Evolutionary conservation across 2,888 invertebrate genomes (phyloP), one percentile per base, ranked within the genome.

Genomic region (Diabrotica balteata): DNA sequence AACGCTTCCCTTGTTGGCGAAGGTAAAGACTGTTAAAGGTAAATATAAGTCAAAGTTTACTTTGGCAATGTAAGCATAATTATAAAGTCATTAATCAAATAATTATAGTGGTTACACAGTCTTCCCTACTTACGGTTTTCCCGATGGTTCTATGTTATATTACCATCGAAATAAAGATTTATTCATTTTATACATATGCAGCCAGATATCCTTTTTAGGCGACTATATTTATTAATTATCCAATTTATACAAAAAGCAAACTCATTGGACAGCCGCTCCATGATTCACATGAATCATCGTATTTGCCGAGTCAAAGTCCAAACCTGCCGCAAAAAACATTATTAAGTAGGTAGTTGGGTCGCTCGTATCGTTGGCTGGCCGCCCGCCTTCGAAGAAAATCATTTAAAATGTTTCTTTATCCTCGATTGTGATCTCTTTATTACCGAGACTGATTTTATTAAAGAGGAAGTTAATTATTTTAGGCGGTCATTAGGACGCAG

Each of bases 351-450:
- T 55, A 45, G 55, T 55, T 45, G 8, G 47, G 10, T 47, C 55
- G 42, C 11, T 55, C 8, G 43, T 55, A 55, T 55, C 55, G 55
- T 55, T 55, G 54, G 54, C 54, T 22, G 49, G 42, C 32, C 49
- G 59, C 59, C 49, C 61, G 66, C 70, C 72, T 69, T 63, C 66
- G 67, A 63, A 63, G 72, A 71, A 75, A 73, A 75, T 74, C 69
- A 75, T 75, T 73, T 73, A 60, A 59, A 68, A 70, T 69, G 70
- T 73, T 67, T 69, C 69, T 63, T 68, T 65, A 57, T 69, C 58
- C 67, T 66, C 59, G 75, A 75, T 75, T 72, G 59, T 68, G 69
- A 74, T 75, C 74, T 74, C 68, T 69, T 63, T 68, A 72, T 74
- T 73, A 71, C 69, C 67, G 66, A 66, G 69, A 67, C 70, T 61